A percentile compares a stretch with the other conserved stretches of the same genome.
phyloP scores from a whole-genome alignment of 2,888 invertebrate genomes.

The Catocala sponsa region DNA sequence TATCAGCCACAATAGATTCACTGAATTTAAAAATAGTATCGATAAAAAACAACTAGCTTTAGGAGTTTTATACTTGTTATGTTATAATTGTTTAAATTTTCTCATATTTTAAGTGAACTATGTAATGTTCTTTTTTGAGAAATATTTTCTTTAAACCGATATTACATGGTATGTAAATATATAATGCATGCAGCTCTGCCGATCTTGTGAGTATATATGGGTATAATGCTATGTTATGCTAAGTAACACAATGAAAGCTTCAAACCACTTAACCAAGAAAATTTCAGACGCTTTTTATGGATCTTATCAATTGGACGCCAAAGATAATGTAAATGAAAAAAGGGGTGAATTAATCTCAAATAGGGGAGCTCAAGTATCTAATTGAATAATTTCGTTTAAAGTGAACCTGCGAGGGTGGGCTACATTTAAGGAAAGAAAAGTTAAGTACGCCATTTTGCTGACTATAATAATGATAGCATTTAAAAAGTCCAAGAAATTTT shows the following conservation, averaged over 20 bases:
- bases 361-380: conserved; percentile 69
- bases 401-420: conserved; percentile 22
- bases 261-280: conserved; percentile 12
- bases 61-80: too few species aligned
- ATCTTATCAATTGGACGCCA: conserved; percentile 60
- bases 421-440: conserved; percentile 27
- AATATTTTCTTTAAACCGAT: too few species aligned
- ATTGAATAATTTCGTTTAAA: conserved; percentile 79
- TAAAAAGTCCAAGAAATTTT: conserved; percentile 10
- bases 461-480: conserved; percentile 18
- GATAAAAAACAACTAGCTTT: too few species aligned
- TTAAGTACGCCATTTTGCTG: conserved; percentile 38
- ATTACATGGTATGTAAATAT: too few species aligned
- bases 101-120: too few species aligned
- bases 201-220: too few species aligned
- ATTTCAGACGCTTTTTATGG: conserved; percentile 1
- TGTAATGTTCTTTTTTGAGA: too few species aligned
- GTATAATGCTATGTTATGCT: too few species aligned
- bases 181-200: too few species aligned
- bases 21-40: too few species aligned
- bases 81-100: too few species aligned
- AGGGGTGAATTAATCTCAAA: conserved; percentile 71
- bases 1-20: too few species aligned
- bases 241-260: conserved; percentile 1
- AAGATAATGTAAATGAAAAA: conserved; percentile 72